Evolutionary conservation across 2,888 invertebrate species (phyloP).

Genomic region (Mycalesis mineus): DNA sequence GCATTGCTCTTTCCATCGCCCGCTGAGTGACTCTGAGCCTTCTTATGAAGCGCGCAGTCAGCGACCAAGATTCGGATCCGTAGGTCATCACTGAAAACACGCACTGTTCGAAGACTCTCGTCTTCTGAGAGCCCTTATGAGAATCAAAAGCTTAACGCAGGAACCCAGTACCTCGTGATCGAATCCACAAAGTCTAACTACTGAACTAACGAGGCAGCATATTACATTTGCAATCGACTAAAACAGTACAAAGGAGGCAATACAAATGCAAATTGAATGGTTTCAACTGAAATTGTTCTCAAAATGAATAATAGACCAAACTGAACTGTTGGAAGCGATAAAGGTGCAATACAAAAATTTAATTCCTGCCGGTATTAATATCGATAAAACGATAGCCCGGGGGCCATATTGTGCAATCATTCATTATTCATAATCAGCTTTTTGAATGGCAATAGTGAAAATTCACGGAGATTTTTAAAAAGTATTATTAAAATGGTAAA

Average conservation of each 20-base stretch:
- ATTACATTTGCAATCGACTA: neutral
- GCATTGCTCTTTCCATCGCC: too few species aligned
- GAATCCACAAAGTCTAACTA: too few species aligned
- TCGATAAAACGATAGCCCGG: constrained; percentile 7
- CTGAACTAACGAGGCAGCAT: too few species aligned
- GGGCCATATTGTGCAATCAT: constrained; percentile 7
- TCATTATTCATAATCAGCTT: constrained; percentile 12
- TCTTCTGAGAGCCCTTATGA: too few species aligned
- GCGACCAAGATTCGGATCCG: too few species aligned
- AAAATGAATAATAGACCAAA: constrained; percentile 17
- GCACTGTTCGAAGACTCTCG: too few species aligned
- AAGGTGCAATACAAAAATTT: constrained; percentile 16
- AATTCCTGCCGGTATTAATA: constrained; percentile 14
- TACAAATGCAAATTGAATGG: constrained; percentile 20
- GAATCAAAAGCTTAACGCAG: too few species aligned
- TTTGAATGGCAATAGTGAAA: constrained; percentile 1
- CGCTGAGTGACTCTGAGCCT: too few species aligned
- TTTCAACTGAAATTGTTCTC: constrained; percentile 23
- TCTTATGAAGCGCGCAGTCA: too few species aligned
- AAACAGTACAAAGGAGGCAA: constrained; percentile 17
- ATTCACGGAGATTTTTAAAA: neutral
- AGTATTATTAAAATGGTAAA: neutral
- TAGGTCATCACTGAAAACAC: too few species aligned
- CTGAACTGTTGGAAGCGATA: constrained; percentile 17
- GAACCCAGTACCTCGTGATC: too few species aligned